Base-by-base conservation (phyloP, 2,113 vertebrate genomes). In the Marmota flaviventris region DNA sequence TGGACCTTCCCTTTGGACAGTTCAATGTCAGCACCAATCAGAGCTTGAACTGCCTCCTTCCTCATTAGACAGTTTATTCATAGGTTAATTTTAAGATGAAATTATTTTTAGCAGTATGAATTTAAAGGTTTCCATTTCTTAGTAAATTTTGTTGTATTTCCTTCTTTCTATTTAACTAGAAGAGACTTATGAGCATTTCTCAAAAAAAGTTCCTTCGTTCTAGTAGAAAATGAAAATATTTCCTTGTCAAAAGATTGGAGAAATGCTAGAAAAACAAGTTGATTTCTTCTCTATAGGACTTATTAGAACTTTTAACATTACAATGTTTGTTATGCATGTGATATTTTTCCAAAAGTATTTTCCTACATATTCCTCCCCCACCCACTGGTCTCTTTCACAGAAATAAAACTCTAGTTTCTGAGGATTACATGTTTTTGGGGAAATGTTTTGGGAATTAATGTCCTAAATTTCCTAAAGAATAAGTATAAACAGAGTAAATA, bases 221-320 rank as follows among this genome's bases (percentile, higher is more conserved):
- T 22, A 76, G 14, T 79, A 11, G 65, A 83, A 96, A 93, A 92
- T 34, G 20, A 76, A 94, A 95, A 84, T 89, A 27, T 93, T 97
- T 97, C 37, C 39, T 69, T 1, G 42, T 87, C 17, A 93, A 92
- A 76, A 85, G 18, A 85, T 39, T 69, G 70, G 76, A 20, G 61
- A 95, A 92, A 75, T 78, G 20, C 22, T 90, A 89, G 42, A 89
- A 93, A 72, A 90, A 87, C 6, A 89, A 82, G 17, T 85, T 93
- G 18, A 17, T 91, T 89, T 96, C 8, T 90, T 93, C 53, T 87
- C 37, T 85, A 22, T 8, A 85, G 82, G 12, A 83, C 53, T 95
- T 85, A 16, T 25, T 14, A 88, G 76, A 69, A 11, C 22, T 32
- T 89, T 84, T 89, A 82, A 61, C 5, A 37, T 39, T 29, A 72